Conservation (phyloP, 1,140 invertebrate genomes). For the Drosophila auraria region DNA sequence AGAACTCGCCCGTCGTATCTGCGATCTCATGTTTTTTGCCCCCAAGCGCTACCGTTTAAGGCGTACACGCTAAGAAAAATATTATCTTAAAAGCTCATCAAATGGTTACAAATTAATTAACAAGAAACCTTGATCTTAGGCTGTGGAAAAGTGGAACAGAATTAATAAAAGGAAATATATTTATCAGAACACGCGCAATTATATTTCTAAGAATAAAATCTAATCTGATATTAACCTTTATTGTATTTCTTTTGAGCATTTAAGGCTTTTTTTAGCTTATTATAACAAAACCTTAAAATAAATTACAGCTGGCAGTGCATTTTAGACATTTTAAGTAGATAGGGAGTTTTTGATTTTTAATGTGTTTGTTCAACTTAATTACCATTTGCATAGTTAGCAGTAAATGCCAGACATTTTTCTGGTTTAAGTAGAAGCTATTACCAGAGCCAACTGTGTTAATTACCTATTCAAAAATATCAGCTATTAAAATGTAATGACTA, state of each 20-base stretch:
- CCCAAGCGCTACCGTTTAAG: slow-evolving; percentile 66
- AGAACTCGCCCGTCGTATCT: slow-evolving; percentile 56
- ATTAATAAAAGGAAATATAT: too few species aligned
- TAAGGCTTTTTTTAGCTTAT: too few species aligned
- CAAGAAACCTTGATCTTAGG: slow-evolving; percentile 1
- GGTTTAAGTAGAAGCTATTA: too few species aligned
- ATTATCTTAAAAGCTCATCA: slow-evolving; percentile 6
- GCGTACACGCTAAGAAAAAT: slow-evolving; percentile 32
- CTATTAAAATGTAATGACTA: not conserved
- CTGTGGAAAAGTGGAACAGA: not conserved
- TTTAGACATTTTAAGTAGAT: too few species aligned
- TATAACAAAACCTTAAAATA: too few species aligned
- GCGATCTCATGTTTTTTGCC: slow-evolving; percentile 53
- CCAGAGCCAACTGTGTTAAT: not conserved
- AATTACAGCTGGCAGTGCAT: not conserved
- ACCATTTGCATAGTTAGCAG: not conserved
- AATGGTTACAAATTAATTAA: slow-evolving; percentile 8
- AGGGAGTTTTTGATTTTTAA: not conserved
- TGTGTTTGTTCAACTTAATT: slow-evolving; percentile 11
- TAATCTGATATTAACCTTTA: too few species aligned
- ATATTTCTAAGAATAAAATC: too few species aligned
- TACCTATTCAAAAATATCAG: not conserved
- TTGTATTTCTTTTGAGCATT: too few species aligned
- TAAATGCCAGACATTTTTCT: not conserved
- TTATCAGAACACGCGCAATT: too few species aligned